Base-by-base conservation (phyloP, 2,888 invertebrate genomes). In the Athetis lepigone region DNA sequence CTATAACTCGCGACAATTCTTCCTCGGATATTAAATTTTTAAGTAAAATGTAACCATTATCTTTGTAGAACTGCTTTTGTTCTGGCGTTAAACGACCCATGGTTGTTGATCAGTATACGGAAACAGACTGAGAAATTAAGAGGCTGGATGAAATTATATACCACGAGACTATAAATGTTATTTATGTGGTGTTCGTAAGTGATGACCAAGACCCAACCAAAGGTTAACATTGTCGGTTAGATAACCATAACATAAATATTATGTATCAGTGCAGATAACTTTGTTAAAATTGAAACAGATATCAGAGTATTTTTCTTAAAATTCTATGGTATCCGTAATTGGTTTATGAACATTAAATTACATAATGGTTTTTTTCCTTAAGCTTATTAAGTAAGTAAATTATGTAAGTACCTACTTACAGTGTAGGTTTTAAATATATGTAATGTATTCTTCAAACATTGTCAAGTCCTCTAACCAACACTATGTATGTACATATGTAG, bases 21-120 rank as follows among this genome's bases (percentile, higher is more conserved):
- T 89, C 84, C 0, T 86, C 80, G 0, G 90, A 85, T 27, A 95
- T 90, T n/a, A 95, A 75, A 40, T 93, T 90, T 37, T 91, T 91
- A 16, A 96, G 80, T 57, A 95, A 88, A 3, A 96, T 87, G 72
- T 90, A 96, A 0, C 96, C 96, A 80, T 96, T 95, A 13, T 95
- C 92, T 36, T 90, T 79, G 84, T 95, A 96, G 77, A 93, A 96
- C 59, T 92, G 63, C 40, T 92, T 92, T 80, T 96, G 93, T 50
- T 95, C 89, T 5, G 84, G 51, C 0, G 94, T 94, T 19, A 96
- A 80, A 21, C 81, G 80, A 16, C 76, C 88, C 92, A 91, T 80
- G 39, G 37, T 57, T 11, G 46, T 8, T 18, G 39, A 43, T 45
- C 47, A 49, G 29, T 37, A 23, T 25, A 11, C n/a, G 1, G 19